Evolutionary conservation across 2,113 vertebrate species (phyloP).

Genomic region (Alethe diademata): DNA sequence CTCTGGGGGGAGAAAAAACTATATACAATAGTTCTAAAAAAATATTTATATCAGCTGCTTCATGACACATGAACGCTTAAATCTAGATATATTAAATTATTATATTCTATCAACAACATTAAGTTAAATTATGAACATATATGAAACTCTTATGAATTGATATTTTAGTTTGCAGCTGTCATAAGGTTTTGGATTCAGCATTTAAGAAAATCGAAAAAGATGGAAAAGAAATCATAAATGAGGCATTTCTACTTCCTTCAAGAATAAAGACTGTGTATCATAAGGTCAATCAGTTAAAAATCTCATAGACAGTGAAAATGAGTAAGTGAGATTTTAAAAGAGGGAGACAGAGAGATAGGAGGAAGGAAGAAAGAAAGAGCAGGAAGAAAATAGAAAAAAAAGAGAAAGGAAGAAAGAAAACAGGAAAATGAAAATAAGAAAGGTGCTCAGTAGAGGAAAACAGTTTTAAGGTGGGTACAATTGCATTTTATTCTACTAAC

Average conservation of each 20-base stretch:
- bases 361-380: neutral
- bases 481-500: neutral
- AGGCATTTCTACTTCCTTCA: neutral
- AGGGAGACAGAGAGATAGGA: neutral
- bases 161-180: neutral
- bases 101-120: neutral
- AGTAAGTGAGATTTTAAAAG: neutral
- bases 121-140: neutral
- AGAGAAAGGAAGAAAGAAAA: neutral
- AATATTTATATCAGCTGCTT: neutral
- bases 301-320: neutral
- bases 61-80: neutral
- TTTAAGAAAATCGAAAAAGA: neutral
- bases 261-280: neutral
- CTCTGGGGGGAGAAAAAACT: neutral
- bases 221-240: neutral
- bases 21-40: neutral
- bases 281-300: neutral
- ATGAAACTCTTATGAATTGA: neutral
- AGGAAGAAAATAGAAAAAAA: neutral
- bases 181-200: neutral
- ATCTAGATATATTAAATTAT: neutral
- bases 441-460: neutral
- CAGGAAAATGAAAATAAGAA: neutral
- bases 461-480: neutral